phyloP scores from a whole-genome alignment of 2,888 invertebrate species.

The Drosophila picticornis region DNA sequence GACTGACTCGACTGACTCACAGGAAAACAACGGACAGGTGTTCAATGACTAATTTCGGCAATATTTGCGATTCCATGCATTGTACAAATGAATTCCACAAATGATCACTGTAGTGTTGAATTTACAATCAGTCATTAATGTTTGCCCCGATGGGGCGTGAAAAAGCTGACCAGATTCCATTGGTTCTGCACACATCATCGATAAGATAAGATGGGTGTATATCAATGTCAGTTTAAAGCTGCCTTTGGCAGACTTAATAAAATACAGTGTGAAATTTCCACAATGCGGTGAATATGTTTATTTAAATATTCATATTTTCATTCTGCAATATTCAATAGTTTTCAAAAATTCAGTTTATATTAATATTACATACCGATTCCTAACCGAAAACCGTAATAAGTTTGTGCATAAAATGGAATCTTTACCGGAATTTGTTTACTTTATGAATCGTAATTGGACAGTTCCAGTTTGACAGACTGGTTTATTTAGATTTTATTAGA shows the following conservation, averaged over 20 bases:
- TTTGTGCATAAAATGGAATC: neutral
- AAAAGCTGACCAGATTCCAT: constrained; percentile 8
- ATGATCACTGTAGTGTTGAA: neutral
- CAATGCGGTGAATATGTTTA: neutral
- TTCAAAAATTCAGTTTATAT: neutral
- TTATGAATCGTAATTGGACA: neutral
- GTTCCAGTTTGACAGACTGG: neutral
- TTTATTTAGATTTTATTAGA: neutral
- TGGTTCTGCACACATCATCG: constrained; percentile 29
- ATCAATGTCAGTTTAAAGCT: neutral
- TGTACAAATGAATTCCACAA: neutral
- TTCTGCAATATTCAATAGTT: neutral
- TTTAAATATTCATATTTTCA: neutral
- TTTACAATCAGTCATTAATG: neutral
- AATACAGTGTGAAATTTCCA: neutral
- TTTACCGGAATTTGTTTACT: neutral
- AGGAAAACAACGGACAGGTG: constrained; percentile 46
- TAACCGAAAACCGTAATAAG: neutral
- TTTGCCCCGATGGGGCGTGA: neutral
- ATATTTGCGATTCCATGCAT: neutral
- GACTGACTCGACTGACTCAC: constrained; percentile 43
- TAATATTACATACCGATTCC: neutral
- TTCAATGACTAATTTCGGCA: constrained; percentile 10
- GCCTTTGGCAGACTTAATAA: neutral
- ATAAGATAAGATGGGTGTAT: constrained; percentile 49